These are phyloP conservation scores for Macrophya annulata DNA, from an alignment of 2,888 invertebrate genomes.

Conservation along the genomic window DNA sequence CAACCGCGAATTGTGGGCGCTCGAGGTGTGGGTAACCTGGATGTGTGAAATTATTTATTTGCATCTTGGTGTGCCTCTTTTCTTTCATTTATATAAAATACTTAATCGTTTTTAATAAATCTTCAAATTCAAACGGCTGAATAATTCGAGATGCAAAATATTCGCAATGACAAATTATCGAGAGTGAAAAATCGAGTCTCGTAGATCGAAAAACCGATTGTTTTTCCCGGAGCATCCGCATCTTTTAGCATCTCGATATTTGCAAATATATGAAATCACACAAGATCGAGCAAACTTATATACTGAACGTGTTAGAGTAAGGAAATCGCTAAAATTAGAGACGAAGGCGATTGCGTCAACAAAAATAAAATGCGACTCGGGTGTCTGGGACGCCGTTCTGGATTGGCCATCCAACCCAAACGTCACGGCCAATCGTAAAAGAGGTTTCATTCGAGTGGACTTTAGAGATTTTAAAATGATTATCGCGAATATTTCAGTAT, in stretches of 20 bases:
- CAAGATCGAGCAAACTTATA: conserved; percentile 1
- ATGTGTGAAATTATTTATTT: conserved; percentile 30
- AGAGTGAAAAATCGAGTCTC: not conserved
- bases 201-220: not conserved
- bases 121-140: too few species aligned
- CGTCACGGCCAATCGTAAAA: conserved; percentile 63
- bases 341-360: conserved; percentile 65
- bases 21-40: conserved; percentile 41
- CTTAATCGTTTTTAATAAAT: too few species aligned
- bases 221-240: not conserved
- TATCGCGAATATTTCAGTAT: conserved; percentile 57
- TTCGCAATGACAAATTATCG: too few species aligned
- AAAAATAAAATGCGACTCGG: conserved; percentile 70
- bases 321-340: conserved; percentile 69
- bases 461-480: conserved; percentile 58
- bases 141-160: too few species aligned
- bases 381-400: conserved; percentile 65
- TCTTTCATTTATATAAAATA: not conserved
- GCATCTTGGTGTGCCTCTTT: conserved; percentile 26
- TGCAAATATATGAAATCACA: conserved; percentile 52
- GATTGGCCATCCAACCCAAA: conserved; percentile 65
- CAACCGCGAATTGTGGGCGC: conserved; percentile 65
- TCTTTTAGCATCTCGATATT: conserved; percentile 15
- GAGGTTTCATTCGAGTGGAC: conserved; percentile 52
- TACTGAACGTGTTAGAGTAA: not conserved